These are phyloP conservation scores for Pangasius larnaudii DNA, from an alignment of 2,797 vertebrate genomes.

Conservation along the genomic window DNA sequence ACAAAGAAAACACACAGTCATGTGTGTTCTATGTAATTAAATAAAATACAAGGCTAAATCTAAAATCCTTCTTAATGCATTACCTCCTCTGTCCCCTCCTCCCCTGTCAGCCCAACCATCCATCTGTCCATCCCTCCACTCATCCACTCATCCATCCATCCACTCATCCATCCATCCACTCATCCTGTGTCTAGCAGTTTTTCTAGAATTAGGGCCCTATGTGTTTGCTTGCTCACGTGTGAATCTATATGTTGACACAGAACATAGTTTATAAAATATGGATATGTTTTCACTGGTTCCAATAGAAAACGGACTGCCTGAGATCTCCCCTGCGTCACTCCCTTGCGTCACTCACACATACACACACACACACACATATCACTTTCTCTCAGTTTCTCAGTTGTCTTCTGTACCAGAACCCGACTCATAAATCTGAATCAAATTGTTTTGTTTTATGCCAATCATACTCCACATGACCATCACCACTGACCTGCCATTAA, in stretches of 20 bases:
- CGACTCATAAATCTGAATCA: not conserved
- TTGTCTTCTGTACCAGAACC: not conserved
- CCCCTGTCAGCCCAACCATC: conserved; percentile 41
- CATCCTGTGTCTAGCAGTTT: conserved; percentile 49
- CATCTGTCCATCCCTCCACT: conserved; percentile 59
- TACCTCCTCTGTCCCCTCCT: conserved; percentile 13
- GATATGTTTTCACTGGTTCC: not conserved
- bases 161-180: conserved; percentile 26
- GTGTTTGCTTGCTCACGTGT: not conserved
- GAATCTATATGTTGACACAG: not conserved
- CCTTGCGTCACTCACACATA: not conserved
- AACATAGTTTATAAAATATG: not conserved
- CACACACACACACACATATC: not conserved
- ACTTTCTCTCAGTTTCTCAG: conserved; percentile 23
- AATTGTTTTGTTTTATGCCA: conserved; percentile 1
- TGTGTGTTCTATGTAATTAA: conserved; percentile 40
- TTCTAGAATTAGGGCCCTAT: conserved; percentile 19
- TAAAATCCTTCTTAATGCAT: conserved; percentile 52
- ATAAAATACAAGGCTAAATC: conserved; percentile 44
- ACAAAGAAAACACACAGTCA: not conserved
- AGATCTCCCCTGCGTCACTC: not conserved
- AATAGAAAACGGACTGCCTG: not conserved
- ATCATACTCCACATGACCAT: not conserved
- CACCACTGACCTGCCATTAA: not conserved
- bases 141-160: conserved; percentile 24